Evolutionary conservation across 1,140 invertebrate species (phyloP).

Genomic region (Temnothorax curvispinosus): DNA sequence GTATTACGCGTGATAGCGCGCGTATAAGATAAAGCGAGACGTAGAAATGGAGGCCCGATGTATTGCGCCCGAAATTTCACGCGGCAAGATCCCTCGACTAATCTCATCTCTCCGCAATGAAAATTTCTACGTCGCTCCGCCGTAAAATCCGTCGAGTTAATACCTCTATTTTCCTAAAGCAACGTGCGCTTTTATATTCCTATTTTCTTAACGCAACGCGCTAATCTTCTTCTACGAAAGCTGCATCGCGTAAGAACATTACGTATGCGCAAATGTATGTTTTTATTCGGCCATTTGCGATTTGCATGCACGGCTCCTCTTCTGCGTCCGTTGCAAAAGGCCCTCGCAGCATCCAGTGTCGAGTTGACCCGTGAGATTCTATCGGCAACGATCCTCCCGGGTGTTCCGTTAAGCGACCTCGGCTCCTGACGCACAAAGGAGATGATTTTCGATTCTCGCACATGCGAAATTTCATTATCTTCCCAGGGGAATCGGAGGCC

Average conservation of each 20-base stretch:
- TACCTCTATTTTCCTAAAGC: slow-evolving; percentile 1
- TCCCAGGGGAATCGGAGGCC: slow-evolving; percentile 31
- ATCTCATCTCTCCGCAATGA: not conserved
- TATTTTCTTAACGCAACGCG: not conserved
- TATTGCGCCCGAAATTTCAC: not conserved
- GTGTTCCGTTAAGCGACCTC: slow-evolving; percentile 55
- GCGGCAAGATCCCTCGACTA: not conserved
- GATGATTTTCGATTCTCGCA: slow-evolving; percentile 54
- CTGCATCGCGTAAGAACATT: not conserved
- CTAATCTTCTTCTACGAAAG: not conserved
- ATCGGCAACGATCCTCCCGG: slow-evolving; percentile 40
- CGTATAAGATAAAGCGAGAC: not conserved
- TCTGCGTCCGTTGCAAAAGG: not conserved
- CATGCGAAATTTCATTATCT: slow-evolving; percentile 61
- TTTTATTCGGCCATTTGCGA: slow-evolving; percentile 10
- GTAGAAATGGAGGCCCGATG: not conserved
- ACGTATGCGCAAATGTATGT: not conserved
- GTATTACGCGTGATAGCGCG: slow-evolving; percentile 6
- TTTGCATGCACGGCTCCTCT: not conserved
- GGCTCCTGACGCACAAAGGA: slow-evolving; percentile 39
- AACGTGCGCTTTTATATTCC: not conserved
- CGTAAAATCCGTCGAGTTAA: not conserved
- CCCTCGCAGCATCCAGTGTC: slow-evolving; percentile 27
- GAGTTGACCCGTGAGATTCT: slow-evolving; percentile 47
- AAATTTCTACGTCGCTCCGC: not conserved